Conservation (phyloP, 1,140 invertebrate genomes). For the Drosophila pachea region DNA sequence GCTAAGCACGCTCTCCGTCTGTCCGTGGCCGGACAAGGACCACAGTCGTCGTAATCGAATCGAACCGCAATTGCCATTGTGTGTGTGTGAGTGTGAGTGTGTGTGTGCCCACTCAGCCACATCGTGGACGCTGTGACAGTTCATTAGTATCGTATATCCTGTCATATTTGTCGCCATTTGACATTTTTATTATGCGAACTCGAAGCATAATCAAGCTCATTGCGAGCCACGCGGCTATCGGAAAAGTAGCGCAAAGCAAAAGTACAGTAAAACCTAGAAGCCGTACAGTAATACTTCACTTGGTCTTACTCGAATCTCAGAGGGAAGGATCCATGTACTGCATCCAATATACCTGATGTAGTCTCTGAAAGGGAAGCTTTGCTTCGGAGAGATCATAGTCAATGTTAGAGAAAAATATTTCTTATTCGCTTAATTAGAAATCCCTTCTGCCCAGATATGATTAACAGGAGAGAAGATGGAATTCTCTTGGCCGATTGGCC, state of each 20-base stretch:
- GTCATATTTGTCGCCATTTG: conserved; percentile 62
- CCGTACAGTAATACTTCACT: not conserved
- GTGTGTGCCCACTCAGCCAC: conserved; percentile 2
- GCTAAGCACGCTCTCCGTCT: conserved; percentile 12
- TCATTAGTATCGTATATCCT: conserved; percentile 65
- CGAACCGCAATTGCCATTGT: conserved; percentile 23
- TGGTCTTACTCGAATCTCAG: too few species aligned
- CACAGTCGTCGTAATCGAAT: conserved; percentile 22
- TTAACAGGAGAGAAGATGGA: conserved; percentile 14
- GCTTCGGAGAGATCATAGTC: too few species aligned
- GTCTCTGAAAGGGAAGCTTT: too few species aligned
- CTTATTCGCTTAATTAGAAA: too few species aligned
- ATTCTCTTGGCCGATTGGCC: conserved; percentile 35
- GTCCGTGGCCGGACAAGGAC: not conserved
- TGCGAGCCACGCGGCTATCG: conserved; percentile 8
- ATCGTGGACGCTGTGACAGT: conserved; percentile 48
- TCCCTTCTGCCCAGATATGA: too few species aligned
- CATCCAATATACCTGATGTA: too few species aligned
- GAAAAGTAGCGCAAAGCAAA: conserved; percentile 15
- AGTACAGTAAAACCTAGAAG: conserved; percentile 28
- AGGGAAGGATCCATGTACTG: too few species aligned
- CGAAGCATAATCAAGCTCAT: conserved; percentile 29
- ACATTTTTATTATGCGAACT: conserved; percentile 59
- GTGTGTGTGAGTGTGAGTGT: conserved; percentile 10
- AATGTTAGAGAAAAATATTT: too few species aligned